Evolutionary conservation across 2,113 vertebrate genomes (phyloP).

Genomic region (Bettongia penicillata): DNA sequence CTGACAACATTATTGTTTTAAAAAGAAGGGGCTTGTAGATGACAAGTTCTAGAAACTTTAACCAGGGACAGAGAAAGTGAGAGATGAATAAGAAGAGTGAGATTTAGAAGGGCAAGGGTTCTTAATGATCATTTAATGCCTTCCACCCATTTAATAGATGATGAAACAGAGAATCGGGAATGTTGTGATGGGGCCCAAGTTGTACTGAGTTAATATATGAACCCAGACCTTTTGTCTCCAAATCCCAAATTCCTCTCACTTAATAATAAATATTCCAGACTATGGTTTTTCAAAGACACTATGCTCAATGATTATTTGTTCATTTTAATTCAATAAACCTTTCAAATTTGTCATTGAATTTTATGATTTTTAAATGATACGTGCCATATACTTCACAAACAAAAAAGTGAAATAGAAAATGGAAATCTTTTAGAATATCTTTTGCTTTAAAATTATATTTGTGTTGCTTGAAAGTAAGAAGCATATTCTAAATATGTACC

Average conservation of each 20-base stretch:
- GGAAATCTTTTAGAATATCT: not conserved
- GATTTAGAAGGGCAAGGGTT: not conserved
- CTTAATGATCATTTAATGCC: not conserved
- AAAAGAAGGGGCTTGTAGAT: not conserved
- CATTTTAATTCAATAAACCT: not conserved
- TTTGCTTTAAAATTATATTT: not conserved
- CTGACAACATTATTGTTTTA: not conserved
- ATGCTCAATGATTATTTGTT: not conserved
- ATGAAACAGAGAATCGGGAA: not conserved
- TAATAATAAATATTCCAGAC: not conserved
- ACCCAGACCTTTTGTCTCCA: not conserved
- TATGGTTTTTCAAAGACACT: not conserved
- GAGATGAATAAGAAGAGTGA: not conserved
- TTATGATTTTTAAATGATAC: not conserved
- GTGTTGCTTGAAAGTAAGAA: not conserved
- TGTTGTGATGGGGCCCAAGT: not conserved
- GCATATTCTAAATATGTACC: not conserved
- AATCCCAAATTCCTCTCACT: not conserved
- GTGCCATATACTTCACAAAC: not conserved
- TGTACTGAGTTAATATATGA: not conserved
- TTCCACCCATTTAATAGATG: not conserved
- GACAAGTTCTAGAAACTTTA: not conserved
- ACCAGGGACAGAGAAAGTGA: not conserved
- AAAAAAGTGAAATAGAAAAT: slow-evolving; percentile 28
- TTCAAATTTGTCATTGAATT: not conserved